Evolutionary conservation across 2,797 vertebrate genomes (phyloP), one percentile per base, ranked within the genome.

Genomic region (Lycodopsis pacificus): DNA sequence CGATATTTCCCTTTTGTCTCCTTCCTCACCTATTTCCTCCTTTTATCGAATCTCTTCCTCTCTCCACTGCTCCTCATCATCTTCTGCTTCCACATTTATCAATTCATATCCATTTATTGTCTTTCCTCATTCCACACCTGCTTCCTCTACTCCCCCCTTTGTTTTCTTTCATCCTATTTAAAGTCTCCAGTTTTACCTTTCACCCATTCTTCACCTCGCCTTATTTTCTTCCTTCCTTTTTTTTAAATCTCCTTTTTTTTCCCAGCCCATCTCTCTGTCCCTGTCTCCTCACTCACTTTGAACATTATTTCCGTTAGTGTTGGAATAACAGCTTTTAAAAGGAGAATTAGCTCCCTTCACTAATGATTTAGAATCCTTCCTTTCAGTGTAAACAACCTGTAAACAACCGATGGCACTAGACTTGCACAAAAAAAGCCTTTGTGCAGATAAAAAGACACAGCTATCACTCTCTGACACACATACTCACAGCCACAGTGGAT

Each of bases 301-400:
- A 84, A 63, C 67, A 48, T 58, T 65, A 6, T 73, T 75, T 79
- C 75, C 74, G 72, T 83, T 77, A 76, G 58, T 57, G 34, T 73
- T 65, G 27, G 62, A 78, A 84, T 84, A 70, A 59, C 62, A 38
- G 85, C 78, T 86, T 85, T 91, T 81, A 80, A 72, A 46, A 77
- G 70, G 69, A 84, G 82, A 89, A 90, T 92, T 88, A 87, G 78
- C 64, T 44, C 63, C 74, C 57, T 83, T 91, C 85, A 69, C 73
- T 77, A 76, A 73, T 81, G 75, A 89, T 93, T 83, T 89, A 91
- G 76, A 44, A 56, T 76, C 46, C 58, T 20, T 64, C 65, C 71
- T 72, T 80, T 84, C 56, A 49, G 42, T 5, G 6, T 81, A 81
- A 91, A 72, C 44, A 84, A 82, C 71, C 76, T 71, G 73, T 77